Evolutionary conservation across 92 coral and sea anemone species (phyloP).

Genomic region (Muricea muricata): DNA sequence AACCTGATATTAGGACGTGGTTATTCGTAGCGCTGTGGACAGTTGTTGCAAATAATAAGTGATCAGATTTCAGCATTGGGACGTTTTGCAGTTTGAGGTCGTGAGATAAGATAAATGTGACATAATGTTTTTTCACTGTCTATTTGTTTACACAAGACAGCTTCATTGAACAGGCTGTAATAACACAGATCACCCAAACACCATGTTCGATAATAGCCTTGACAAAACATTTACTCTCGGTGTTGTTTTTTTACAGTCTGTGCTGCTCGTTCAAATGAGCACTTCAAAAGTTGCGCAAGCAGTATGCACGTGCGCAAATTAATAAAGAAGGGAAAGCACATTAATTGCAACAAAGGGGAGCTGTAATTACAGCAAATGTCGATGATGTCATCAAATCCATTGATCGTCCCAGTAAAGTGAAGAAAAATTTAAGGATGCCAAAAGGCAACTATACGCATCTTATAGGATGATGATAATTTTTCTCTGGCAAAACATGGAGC

Average conservation of each 20-base stretch:
- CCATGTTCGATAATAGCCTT: slow-evolving; percentile 23
- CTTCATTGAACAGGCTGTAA: slow-evolving; percentile 48
- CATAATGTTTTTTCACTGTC: slow-evolving; percentile 65
- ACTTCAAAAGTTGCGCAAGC: slow-evolving; percentile 23
- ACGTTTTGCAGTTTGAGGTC: slow-evolving; percentile 70
- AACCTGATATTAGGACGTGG: slow-evolving; percentile 6
- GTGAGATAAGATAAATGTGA: slow-evolving; percentile 92
- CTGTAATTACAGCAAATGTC: not conserved
- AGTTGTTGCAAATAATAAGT: slow-evolving; percentile 17
- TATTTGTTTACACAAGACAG: slow-evolving; percentile 29
- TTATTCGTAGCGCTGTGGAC: slow-evolving; percentile 27
- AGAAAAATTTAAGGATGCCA: not conserved
- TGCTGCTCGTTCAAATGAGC: not conserved
- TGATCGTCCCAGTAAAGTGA: not conserved
- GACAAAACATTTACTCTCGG: slow-evolving; percentile 32
- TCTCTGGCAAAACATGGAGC: too few species aligned
- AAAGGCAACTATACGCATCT: not conserved
- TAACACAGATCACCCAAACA: slow-evolving; percentile 50
- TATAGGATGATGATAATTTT: too few species aligned
- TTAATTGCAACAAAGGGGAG: not conserved
- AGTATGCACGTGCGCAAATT: not conserved
- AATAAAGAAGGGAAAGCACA: not conserved
- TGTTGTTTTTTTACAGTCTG: slow-evolving; percentile 18
- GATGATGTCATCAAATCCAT: slow-evolving; percentile 2
- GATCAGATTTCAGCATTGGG: slow-evolving; percentile 41